phyloP scores from a whole-genome alignment of 2,888 invertebrate genomes.

The Agriopis aurantiaria region DNA sequence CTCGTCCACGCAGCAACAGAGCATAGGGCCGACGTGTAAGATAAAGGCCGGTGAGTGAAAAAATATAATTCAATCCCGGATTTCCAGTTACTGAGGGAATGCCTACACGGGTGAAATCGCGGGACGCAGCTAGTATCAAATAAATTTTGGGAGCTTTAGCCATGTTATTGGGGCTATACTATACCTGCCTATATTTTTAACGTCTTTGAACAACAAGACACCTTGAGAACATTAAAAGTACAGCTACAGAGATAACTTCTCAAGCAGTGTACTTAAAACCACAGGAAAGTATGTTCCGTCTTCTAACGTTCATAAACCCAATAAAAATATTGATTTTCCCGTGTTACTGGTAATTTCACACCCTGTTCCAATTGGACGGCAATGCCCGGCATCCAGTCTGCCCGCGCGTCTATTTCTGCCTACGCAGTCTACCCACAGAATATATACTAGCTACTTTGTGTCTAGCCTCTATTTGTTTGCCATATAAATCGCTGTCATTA shows the following conservation, averaged over 20 bases:
- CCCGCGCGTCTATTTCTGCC: conserved; percentile 69
- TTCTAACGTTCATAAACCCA: not conserved
- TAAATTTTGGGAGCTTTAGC: no score
- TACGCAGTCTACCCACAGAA: conserved; percentile 66
- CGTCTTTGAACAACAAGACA: no score
- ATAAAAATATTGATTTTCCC: conserved; percentile 26
- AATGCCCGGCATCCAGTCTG: conserved; percentile 51
- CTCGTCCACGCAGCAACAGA: no score
- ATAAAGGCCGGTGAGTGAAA: no score
- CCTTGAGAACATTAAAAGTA: no score
- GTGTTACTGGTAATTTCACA: conserved; percentile 29
- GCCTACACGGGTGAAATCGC: no score
- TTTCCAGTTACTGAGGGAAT: no score
- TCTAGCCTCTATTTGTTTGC: conserved; percentile 64
- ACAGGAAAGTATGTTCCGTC: not conserved
- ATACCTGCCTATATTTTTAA: no score
- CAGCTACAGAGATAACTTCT: not conserved
- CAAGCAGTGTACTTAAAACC: not conserved
- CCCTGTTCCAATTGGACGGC: conserved; percentile 30
- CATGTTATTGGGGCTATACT: no score
- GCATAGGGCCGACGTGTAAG: no score
- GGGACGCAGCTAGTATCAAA: no score
- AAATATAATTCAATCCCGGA: no score
- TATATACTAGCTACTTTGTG: not conserved
- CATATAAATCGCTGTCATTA: conserved; percentile 67